These are phyloP conservation scores for Pitangus sulphuratus DNA, from an alignment of 2,797 vertebrate genomes.

Conservation along the genomic window DNA sequence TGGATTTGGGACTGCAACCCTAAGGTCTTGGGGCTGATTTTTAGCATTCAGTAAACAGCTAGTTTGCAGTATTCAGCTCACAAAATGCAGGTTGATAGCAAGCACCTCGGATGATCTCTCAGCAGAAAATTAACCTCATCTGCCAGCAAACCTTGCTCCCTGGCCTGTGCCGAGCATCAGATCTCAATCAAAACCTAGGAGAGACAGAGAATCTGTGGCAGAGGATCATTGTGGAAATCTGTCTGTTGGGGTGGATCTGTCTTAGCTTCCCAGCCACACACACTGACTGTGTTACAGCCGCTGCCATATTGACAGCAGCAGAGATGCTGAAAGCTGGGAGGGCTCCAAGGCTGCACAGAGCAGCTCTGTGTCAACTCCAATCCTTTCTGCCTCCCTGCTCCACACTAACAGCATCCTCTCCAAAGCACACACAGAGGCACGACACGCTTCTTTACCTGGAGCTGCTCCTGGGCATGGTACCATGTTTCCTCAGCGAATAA, in stretches of 20 bases:
- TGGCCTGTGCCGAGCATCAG: background rate
- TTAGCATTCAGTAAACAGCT: background rate
- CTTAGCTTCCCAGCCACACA: background rate
- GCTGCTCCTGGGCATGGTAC: background rate
- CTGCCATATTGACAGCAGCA: conserved; percentile 54
- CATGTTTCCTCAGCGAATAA: background rate
- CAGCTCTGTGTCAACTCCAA: conserved; percentile 41
- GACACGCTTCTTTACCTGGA: fast-evolving
- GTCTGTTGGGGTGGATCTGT: background rate
- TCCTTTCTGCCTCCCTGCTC: conserved; percentile 47
- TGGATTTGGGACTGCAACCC: background rate
- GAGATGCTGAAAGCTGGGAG: conserved; percentile 21
- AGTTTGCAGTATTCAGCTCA: background rate
- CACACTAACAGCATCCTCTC: background rate
- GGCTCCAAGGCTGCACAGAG: conserved; percentile 47
- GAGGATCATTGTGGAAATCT: background rate
- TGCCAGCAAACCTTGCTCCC: background rate
- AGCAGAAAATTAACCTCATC: background rate
- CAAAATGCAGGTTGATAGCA: background rate
- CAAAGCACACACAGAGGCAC: background rate
- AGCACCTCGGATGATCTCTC: background rate
- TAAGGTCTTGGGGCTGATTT: background rate
- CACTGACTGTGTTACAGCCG: background rate
- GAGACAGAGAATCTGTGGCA: fast-evolving
- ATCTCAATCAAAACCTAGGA: background rate